phyloP scores from a whole-genome alignment of 2,113 vertebrate species.

The Pandion haliaetus region DNA sequence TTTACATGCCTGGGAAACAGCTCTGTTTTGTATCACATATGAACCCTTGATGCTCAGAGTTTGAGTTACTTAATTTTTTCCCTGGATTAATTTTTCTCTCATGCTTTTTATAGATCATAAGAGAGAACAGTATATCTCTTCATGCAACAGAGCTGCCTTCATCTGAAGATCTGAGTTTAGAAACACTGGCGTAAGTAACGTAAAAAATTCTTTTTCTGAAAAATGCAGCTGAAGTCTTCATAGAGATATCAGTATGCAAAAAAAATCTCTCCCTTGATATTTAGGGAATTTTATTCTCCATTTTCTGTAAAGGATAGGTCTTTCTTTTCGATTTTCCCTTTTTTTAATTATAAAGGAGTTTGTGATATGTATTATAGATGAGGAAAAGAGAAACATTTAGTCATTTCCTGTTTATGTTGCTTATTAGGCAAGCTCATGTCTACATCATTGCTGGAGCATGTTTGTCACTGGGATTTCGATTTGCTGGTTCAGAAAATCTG shows the following conservation, averaged over 20 bases:
- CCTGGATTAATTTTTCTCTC: not conserved
- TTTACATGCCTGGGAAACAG: not conserved
- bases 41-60: not conserved
- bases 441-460: conserved; percentile 97
- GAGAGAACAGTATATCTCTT: conserved; percentile 86
- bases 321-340: not conserved
- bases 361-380: not conserved
- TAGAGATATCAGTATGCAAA: not conserved
- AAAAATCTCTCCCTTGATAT: not conserved
- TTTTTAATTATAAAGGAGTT: not conserved
- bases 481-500: conserved; percentile 93
- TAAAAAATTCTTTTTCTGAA: not conserved
- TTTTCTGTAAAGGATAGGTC: not conserved
- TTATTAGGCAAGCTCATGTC: conserved; percentile 91
- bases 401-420: conserved; percentile 14
- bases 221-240: not conserved
- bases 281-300: not conserved
- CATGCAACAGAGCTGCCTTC: conserved; percentile 80
- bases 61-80: not conserved
- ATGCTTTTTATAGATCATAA: conserved; percentile 84
- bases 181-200: conserved; percentile 90
- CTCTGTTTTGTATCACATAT: not conserved
- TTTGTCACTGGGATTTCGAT: conserved; percentile 92
- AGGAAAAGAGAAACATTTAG: not conserved
- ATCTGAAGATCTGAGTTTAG: conserved; percentile 93